phyloP scores from a whole-genome alignment of 2,888 invertebrate genomes.

The Alentia gelatinosa region DNA sequence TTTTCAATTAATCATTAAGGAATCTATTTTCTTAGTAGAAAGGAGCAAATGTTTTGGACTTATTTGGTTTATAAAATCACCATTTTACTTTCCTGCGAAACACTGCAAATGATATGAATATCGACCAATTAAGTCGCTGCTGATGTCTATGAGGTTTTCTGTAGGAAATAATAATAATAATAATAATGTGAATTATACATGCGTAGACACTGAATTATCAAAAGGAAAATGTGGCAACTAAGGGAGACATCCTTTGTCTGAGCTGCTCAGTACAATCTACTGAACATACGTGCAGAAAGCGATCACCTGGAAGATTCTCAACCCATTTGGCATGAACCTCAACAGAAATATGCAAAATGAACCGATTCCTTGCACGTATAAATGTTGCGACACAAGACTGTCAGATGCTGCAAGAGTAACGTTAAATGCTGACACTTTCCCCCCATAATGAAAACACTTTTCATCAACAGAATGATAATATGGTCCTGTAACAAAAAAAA shows the following conservation, averaged over 20 bases:
- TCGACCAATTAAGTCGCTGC: no score
- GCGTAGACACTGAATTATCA: not conserved
- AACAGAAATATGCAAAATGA: not conserved
- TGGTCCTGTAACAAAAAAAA: conserved; percentile 33
- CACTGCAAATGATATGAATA: no score
- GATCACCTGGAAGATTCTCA: not conserved
- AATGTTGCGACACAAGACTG: not conserved
- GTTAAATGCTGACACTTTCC: conserved; percentile 26
- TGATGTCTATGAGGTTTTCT: no score
- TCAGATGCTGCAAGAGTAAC: conserved; percentile 39
- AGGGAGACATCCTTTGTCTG: not conserved
- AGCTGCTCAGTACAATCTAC: not conserved
- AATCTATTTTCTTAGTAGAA: no score
- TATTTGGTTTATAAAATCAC: no score
- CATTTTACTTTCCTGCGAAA: no score
- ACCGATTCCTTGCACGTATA: not conserved
- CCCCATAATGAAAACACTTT: not conserved
- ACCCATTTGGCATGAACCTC: not conserved
- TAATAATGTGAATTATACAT: not conserved
- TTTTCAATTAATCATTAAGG: no score
- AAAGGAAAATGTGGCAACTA: not conserved
- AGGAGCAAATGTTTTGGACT: no score
- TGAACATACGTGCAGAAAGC: not conserved
- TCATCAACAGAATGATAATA: not conserved
- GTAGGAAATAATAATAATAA: no score